These are phyloP conservation scores for Mamestra configurata DNA, from an alignment of 1,140 invertebrate species.

Conservation along the genomic window DNA sequence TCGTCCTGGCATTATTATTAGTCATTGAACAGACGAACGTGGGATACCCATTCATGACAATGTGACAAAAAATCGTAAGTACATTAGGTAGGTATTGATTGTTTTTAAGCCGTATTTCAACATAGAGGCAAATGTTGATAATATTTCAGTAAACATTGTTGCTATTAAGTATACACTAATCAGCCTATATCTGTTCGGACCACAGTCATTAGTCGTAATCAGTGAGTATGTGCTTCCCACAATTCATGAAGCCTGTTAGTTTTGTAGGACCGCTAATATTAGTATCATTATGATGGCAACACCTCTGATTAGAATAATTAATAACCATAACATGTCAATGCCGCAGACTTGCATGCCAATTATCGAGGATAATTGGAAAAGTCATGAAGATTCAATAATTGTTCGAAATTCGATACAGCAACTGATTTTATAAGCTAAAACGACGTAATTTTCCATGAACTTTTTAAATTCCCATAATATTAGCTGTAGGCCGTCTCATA, in stretches of 20 bases:
- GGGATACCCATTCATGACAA: no score
- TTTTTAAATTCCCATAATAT: constrained; percentile 31
- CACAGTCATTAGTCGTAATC: background rate
- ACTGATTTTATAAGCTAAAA: background rate
- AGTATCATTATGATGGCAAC: constrained; percentile 2
- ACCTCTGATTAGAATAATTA: constrained; percentile 18
- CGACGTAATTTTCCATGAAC: constrained; percentile 36
- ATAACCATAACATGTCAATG: constrained; percentile 16
- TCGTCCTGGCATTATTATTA: no score
- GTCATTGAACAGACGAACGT: no score
- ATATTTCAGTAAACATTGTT: constrained; percentile 6
- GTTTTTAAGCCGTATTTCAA: background rate
- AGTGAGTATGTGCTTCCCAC: background rate
- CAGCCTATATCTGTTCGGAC: background rate
- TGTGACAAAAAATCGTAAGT: no score
- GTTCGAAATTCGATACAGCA: background rate
- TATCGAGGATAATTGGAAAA: no score
- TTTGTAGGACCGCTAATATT: constrained; percentile 8
- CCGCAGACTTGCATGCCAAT: background rate
- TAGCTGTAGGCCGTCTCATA: constrained; percentile 21
- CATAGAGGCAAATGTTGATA: background rate
- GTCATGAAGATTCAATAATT: background rate
- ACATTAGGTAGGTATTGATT: no score
- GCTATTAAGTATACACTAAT: background rate
- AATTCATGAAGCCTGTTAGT: constrained; percentile 18